These are phyloP conservation scores for Hippocampus comes DNA, from an alignment of 2,113 vertebrate species.

Conservation along the genomic window DNA sequence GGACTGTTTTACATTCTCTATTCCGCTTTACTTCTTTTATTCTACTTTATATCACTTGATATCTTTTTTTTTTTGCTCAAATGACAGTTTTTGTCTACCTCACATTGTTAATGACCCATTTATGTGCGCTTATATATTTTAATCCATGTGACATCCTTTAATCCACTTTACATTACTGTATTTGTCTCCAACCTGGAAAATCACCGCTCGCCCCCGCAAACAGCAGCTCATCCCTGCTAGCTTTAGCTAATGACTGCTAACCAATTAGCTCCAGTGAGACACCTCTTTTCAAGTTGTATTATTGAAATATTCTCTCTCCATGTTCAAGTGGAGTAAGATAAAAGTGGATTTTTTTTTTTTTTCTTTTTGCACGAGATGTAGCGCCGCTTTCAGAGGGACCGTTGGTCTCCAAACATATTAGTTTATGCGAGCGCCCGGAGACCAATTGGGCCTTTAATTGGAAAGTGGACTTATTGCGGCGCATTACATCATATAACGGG, in stretches of 20 bases:
- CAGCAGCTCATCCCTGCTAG: neutral
- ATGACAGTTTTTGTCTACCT: no score
- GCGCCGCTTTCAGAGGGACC: slow-evolving; percentile 29
- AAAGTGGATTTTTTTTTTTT: neutral
- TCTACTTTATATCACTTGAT: no score
- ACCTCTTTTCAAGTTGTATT: neutral
- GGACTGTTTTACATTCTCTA: no score
- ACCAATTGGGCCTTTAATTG: slow-evolving; percentile 55
- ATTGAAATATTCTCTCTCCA: neutral
- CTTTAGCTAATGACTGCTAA: neutral
- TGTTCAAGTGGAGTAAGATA: neutral
- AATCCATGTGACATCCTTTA: no score
- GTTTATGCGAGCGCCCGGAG: slow-evolving; percentile 53
- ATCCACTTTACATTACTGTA: no score
- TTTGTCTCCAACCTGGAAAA: no score
- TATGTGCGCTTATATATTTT: no score
- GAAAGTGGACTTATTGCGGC: slow-evolving; percentile 51
- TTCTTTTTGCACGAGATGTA: neutral
- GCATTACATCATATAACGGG: slow-evolving; percentile 44
- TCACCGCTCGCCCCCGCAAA: no score
- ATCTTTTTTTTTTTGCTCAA: no score
- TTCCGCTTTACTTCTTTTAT: no score
- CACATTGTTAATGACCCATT: no score
- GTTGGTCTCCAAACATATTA: slow-evolving; percentile 54
- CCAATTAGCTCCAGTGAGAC: neutral